Evolutionary conservation across 2,113 vertebrate genomes (phyloP).

Genomic region (Oxyruncus cristatus): DNA sequence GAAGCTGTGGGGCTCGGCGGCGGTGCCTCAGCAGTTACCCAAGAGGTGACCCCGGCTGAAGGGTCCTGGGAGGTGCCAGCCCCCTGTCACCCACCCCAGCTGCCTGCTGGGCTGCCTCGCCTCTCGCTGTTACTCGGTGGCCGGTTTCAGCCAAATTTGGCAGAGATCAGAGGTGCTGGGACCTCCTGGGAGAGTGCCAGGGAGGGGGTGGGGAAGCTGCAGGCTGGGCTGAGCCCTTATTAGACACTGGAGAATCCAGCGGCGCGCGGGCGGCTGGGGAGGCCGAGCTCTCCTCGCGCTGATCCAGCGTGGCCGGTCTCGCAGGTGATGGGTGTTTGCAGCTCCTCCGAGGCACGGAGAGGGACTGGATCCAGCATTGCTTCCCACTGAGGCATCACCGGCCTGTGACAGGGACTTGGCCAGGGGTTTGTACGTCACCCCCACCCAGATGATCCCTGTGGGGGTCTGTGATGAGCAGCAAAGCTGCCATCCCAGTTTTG

Average conservation of each 20-base stretch:
- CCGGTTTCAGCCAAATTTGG: background rate
- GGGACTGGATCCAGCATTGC: background rate
- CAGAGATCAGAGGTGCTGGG: background rate
- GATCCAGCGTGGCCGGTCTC: background rate
- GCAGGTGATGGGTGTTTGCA: background rate
- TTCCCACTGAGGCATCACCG: background rate
- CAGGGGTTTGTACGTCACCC: background rate
- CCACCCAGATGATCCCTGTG: accelerated
- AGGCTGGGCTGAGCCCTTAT: background rate
- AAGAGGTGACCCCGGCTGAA: background rate
- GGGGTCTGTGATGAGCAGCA: background rate
- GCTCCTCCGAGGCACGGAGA: background rate
- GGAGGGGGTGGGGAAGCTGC: background rate
- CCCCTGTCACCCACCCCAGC: background rate
- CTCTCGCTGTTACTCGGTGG: background rate
- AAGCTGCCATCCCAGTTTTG: background rate
- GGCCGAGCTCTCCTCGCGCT: background rate
- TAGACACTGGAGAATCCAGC: conserved; percentile 2
- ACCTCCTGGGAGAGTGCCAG: background rate
- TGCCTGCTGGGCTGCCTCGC: background rate
- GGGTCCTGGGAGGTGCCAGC: background rate
- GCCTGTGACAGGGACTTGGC: accelerated
- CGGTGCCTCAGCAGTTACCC: accelerated
- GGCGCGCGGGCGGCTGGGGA: background rate
- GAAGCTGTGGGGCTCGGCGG: background rate